Evolutionary conservation across 2,888 invertebrate species (phyloP), one percentile per base, ranked within the genome.

Genomic region (Drosophila neutralis): DNA sequence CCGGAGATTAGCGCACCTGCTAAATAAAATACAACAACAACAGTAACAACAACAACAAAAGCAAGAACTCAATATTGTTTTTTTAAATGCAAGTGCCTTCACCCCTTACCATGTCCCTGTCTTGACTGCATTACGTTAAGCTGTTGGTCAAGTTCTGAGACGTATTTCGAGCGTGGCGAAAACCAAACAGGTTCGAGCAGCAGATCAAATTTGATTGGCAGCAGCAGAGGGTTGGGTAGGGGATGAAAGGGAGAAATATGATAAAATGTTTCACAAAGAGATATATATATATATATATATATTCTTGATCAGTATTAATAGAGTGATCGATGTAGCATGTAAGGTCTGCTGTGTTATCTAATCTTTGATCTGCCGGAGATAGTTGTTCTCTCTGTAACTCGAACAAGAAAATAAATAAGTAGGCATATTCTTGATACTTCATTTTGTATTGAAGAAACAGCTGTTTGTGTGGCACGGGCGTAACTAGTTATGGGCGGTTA

Each of bases 1-100:
- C 82, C 77, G 81, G 87, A 77, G 87, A 89, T 89, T 87, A 87
- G 81, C 70, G 74, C 89, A 86, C 89, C 89, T 82, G 82, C 71
- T 66, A 72, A 73, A 78, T 15, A 79, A 76, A 79, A 76, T 56
- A 69, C 11, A 21, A 3, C 31, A 38, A 53, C 21, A 82, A 79
- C 60, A 75, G 6, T 13, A 73, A 75, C 75, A 18, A 78, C 68
- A 76, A 79, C 62, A 84, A 82, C 64, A 78, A 80, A 68, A 73
- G 59, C 61, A 36, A 74, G 63, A 57, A 15, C 21, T 61, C 67
- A 78, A 80, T 84, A 82, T 78, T 78, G 84, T 78, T 78, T 82
- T 82, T 87, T 82, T 75, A 70, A 80, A 73, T 80, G 74, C 73
- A 76, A 38, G 0, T 56, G 15, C 60, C 33, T 49, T 38, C 1